Base-by-base conservation (phyloP, 1,140 invertebrate genomes). In the Triops cancriformis region DNA sequence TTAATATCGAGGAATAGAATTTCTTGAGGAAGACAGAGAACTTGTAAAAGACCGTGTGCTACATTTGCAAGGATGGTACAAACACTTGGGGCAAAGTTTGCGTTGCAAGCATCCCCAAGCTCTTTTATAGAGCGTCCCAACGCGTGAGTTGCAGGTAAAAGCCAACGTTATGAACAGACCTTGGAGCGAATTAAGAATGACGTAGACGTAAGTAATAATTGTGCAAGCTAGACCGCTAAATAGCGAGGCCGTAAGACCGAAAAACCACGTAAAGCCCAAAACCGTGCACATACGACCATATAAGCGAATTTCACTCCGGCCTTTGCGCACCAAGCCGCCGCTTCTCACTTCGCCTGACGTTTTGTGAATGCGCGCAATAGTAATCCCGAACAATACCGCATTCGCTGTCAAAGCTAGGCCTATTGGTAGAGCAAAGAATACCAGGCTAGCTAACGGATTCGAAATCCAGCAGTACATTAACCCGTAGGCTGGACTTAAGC, bases 131-230 rank as follows among this genome's bases (percentile, higher is more conserved):
- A 79, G 76, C 10, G 23, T 41, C 26, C 27, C 73, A 23, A 79
- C 73, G 26, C 79, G 79, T 1, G 27, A 18, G 14, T 80, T 84
- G 78, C 80, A 85, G 18, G 85, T 81, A 80, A 85, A 85, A 14
- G 83, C 83, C 3, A 84, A 75, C 74, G 84, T 85, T 45, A 86
- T 84, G 75, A 85, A 85, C 28, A 85, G 72, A 6, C 85, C 85
- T 77, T 85, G 84, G 18, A 85, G 79, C 5, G 83, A 82, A 76
- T 85, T 86, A 1, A 85, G 75, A 4, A 84, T 72, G 26, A 85
- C 82, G 77, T 85, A 85, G 27, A 84, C 74, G 78, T 84, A 85
- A 73, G 82, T 82, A 4, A 86, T 76, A 27, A 79, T 43, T 27
- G 23, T 9, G 31, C 72, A 31, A 45, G 72, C 7, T 27, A 74